Base-by-base conservation (phyloP, 1,140 invertebrate genomes). In the Drosophila nigrodunni region DNA sequence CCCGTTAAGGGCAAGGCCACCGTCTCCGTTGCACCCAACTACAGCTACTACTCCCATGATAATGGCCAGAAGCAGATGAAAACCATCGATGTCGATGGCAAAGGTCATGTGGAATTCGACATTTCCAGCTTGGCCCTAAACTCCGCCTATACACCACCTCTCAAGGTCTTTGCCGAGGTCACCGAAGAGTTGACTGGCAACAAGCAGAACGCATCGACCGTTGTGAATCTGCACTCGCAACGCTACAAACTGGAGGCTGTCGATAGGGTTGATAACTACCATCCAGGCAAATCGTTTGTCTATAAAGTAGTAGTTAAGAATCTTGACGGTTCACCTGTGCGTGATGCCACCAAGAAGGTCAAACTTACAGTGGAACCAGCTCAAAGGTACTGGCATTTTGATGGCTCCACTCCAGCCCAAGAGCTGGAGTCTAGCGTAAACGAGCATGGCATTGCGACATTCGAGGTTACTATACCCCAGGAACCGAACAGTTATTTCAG, bases 231-330 rank as follows among this genome's bases (percentile, higher is more conserved):
- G 2, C 95, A 98, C 88, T 95, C 95, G 68, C 95, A 97, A 77
- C 95, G 96, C 34, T 97, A 98, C 80, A 96, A 95, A 80, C 94
- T 99, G 91, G 95, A 97, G 75, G 94, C 97, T 49, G 95, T 97
- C 78, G 96, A 96, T 1, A 58, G 10, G 2, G 52, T 43, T 0
- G 95, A 96, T 61, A 96, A 95, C 76, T 99, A 97, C 92, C 98
- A 98, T 90, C 97, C 97, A 2, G 96, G 96, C 7, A 93, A 99
- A 47, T 95, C 95, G 64, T 98, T 98, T 87, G 95, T 94, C 46
- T 95, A 96, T 60, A 96, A 96, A 92, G 96, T 91, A 8, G 86
- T 52, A 1, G 82, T 92, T 0, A 92, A 92, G 21, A 82, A 90
- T n/a, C 18, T 92, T 0, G 96, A 97, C 92, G 95, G 95, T 15